phyloP scores from a whole-genome alignment of 2,113 vertebrate species.

The Aptenodytes forsteri region DNA sequence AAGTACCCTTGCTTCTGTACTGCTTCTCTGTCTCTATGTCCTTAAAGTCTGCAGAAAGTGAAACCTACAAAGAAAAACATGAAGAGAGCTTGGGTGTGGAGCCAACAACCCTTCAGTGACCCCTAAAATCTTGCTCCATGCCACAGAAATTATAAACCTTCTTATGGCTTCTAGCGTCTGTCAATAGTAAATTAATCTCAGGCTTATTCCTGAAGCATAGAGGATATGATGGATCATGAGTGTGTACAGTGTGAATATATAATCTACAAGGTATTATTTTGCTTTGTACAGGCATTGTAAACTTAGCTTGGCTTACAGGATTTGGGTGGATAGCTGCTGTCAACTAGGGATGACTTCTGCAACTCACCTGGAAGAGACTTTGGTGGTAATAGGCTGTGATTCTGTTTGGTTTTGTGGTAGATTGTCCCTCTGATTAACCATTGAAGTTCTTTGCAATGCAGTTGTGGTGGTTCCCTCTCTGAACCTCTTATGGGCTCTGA shows the following conservation, averaged over 20 bases:
- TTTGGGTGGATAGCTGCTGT: background rate
- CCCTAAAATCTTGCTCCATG: background rate
- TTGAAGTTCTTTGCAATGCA: background rate
- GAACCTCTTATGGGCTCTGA: background rate
- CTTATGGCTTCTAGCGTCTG: background rate
- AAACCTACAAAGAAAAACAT: background rate
- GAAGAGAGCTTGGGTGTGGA: background rate
- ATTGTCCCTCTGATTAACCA: background rate
- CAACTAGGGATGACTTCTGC: background rate
- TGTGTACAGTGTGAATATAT: background rate
- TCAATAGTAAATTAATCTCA: background rate
- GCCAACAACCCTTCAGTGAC: background rate
- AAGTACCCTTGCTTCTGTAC: background rate
- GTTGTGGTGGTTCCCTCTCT: background rate
- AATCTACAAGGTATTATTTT: background rate
- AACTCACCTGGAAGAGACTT: background rate
- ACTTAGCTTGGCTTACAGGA: background rate
- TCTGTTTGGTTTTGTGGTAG: background rate
- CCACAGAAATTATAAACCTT: background rate
- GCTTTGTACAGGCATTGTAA: background rate
- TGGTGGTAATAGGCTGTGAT: background rate
- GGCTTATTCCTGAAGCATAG: background rate
- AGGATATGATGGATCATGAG: background rate
- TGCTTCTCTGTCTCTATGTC: background rate
- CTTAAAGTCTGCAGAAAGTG: background rate